These are phyloP conservation scores for Bujurquina vittata DNA, from an alignment of 2,113 vertebrate genomes.

Conservation along the genomic window DNA sequence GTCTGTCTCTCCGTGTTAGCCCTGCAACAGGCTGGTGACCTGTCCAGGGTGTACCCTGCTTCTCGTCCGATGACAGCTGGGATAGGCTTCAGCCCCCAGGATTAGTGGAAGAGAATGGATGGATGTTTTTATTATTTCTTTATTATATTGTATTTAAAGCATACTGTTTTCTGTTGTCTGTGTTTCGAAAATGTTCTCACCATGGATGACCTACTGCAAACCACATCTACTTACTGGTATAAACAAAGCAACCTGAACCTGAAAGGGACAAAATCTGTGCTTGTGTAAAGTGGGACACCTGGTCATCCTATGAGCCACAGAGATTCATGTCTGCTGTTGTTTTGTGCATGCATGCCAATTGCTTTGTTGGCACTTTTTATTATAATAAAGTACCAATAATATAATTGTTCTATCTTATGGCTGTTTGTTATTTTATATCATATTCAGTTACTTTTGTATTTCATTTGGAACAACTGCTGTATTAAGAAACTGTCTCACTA, in stretches of 20 bases:
- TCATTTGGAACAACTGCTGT: too few species aligned
- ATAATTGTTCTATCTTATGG: neutral
- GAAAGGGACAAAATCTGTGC: neutral
- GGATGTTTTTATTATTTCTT: too few species aligned
- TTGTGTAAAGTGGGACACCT: neutral
- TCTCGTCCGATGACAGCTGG: too few species aligned
- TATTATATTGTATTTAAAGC: neutral
- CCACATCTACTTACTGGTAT: fast-evolving
- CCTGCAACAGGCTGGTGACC: too few species aligned
- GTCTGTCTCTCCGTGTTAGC: too few species aligned
- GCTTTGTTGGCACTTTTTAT: neutral
- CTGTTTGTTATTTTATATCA: neutral
- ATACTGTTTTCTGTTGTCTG: neutral
- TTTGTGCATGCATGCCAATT: neutral
- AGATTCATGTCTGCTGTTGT: neutral
- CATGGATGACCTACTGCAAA: neutral
- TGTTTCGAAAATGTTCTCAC: neutral
- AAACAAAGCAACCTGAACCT: neutral
- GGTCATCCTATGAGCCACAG: neutral
- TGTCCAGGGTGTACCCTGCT: too few species aligned
- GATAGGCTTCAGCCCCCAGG: too few species aligned
- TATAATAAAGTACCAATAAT: neutral
- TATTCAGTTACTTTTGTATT: too few species aligned
- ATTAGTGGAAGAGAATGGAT: too few species aligned
- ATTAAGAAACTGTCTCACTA: too few species aligned